Evolutionary conservation across 2,113 vertebrate genomes (phyloP), one percentile per base, ranked within the genome.

Genomic region (Stegastes partitus): DNA sequence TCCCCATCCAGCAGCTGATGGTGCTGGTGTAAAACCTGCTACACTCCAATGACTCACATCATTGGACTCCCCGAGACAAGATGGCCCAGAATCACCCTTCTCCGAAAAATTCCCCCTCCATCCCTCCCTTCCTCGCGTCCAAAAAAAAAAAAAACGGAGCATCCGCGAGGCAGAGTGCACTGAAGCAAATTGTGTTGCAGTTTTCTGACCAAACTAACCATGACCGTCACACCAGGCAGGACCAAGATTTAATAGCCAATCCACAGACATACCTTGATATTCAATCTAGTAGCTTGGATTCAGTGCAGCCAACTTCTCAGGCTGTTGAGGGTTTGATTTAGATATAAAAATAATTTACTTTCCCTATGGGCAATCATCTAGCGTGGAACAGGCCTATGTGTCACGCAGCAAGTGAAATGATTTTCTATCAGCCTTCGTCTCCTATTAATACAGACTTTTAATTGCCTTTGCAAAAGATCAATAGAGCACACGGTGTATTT

Each of bases 11-110:
- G 84, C 53, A 70, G 72, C 77, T 83, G 86, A 94, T 85, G 85
- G 82, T 80, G 78, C 85, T 71, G 26, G 71, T 84, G 87, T 85
- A 85, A 84, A 90, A 83, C 73, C 82, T 64, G 83, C 77, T 83
- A 18, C 86, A 90, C 88, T 93, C 86, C 86, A 87, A 11, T 71
- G 89, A 89, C 58, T 90, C 87, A 77, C 78, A 80, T 91, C 87
- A 94, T 89, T 91, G 86, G 55, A 67, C 76, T 86, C 68, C 58
- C 62, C 1, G 49, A 84, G 76, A 89, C 84, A 81, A 86, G 89
- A 85, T 78, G 66, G 81, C 79, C 71, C 69, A 78, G 76, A 90
- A 79, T 87, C 54, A 84, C 83, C 75, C 72, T 31, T 63, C 47
- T 78, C 64, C 70, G 56, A 68, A 74, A 85, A 83, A 66, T 42